Evolutionary conservation across 2,113 vertebrate species (phyloP).

Genomic region (Genyomyrus donnyi): DNA sequence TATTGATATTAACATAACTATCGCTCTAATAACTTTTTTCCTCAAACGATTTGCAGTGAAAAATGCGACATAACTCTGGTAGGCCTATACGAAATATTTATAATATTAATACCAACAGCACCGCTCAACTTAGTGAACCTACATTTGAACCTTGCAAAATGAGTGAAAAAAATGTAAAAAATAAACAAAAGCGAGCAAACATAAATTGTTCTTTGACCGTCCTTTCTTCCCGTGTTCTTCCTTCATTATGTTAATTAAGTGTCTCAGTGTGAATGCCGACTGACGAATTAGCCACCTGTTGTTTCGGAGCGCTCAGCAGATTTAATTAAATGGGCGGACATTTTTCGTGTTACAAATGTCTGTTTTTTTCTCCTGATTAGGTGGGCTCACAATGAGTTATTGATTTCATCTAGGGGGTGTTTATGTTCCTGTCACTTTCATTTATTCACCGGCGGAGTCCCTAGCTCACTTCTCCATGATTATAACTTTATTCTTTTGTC

Average conservation of each 20-base stretch:
- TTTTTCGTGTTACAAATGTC: slow-evolving; percentile 56
- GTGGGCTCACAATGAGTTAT: slow-evolving; percentile 62
- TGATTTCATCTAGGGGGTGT: slow-evolving; percentile 46
- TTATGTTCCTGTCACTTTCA: slow-evolving; percentile 43
- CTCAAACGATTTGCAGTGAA: neutral
- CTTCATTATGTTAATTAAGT: slow-evolving; percentile 65
- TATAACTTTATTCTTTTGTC: neutral
- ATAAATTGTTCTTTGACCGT: slow-evolving; percentile 42
- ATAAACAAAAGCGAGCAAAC: slow-evolving; percentile 38
- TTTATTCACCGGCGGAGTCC: slow-evolving; percentile 19
- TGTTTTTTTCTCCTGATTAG: slow-evolving; percentile 54
- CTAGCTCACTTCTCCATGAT: neutral
- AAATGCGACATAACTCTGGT: neutral
- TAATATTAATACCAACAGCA: neutral
- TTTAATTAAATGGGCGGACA: slow-evolving; percentile 73
- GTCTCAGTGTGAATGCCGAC: slow-evolving; percentile 37
- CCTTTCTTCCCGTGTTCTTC: slow-evolving; percentile 52
- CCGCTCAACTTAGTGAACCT: neutral
- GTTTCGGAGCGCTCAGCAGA: slow-evolving; percentile 39
- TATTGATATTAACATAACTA: neutral
- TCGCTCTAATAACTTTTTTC: neutral
- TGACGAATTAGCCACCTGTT: slow-evolving; percentile 51
- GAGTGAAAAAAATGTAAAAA: slow-evolving; percentile 1
- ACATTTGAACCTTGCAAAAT: neutral
- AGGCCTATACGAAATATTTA: neutral